phyloP scores from a whole-genome alignment of 2,113 vertebrate species.

The Herpetotheres cachinnans region DNA sequence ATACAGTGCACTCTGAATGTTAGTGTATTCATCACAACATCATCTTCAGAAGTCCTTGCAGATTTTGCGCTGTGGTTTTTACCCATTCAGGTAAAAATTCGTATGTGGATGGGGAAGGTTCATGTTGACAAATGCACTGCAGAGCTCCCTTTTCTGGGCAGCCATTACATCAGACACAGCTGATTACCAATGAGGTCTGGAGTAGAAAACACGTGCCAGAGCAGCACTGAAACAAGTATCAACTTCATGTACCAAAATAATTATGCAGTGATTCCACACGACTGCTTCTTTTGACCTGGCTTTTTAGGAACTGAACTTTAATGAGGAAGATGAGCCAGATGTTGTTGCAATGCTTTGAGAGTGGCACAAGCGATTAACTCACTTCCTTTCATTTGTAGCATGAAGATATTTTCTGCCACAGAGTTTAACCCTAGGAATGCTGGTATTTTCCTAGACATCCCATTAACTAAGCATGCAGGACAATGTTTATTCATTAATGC shows the following conservation, averaged over 20 bases:
- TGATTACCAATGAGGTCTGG: not conserved
- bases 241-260: slow-evolving; percentile 1
- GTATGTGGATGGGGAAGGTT: not conserved
- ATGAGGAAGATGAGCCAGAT: slow-evolving; percentile 41
- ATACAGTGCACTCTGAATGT: slow-evolving; percentile 13
- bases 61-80: not conserved
- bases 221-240: not conserved
- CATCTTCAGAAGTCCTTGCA: slow-evolving; percentile 40
- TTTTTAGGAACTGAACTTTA: slow-evolving; percentile 63
- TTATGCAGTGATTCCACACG: not conserved
- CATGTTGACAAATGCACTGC: not conserved
- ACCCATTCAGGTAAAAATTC: not conserved
- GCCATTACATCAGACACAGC: not conserved
- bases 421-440: slow-evolving; percentile 17
- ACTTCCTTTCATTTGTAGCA: slow-evolving; percentile 1
- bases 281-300: slow-evolving; percentile 28
- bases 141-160: not conserved
- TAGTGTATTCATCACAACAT: slow-evolving; percentile 42
- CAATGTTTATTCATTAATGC: not conserved
- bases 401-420: not conserved
- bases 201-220: not conserved
- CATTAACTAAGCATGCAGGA: not conserved
- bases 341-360: not conserved
- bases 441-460: not conserved
- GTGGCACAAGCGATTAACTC: not conserved